Conservation (phyloP, 2,113 vertebrate genomes). For the Bubo bubo region DNA sequence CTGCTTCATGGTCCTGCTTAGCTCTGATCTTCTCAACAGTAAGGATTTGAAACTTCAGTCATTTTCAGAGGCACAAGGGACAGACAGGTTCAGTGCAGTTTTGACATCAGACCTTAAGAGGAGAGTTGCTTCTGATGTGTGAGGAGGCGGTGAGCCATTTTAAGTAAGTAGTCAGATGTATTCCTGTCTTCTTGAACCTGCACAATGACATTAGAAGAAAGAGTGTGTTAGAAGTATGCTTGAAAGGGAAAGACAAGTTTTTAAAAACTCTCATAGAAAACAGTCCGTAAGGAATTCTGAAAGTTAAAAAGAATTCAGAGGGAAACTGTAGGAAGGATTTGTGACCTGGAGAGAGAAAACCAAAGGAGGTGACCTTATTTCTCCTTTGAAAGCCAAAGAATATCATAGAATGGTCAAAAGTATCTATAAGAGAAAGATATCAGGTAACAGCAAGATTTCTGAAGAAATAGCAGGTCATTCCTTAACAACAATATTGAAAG, state of each 20-base stretch:
- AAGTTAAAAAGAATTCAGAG: neutral
- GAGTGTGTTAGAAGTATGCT: neutral
- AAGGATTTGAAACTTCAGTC: neutral
- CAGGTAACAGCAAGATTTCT: neutral
- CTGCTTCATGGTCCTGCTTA: neutral
- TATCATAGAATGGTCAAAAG: neutral
- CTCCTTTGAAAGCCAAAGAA: conserved; percentile 1
- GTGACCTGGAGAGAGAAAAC: neutral
- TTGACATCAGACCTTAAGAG: neutral
- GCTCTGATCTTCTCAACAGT: neutral
- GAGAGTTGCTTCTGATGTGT: neutral
- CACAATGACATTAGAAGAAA: neutral
- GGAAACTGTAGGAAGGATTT: neutral
- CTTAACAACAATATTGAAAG: neutral
- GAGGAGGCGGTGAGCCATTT: conserved; percentile 1
- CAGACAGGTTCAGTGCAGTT: neutral
- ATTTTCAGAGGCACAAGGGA: neutral
- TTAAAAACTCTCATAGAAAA: neutral
- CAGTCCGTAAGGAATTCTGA: neutral
- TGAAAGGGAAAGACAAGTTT: conserved; percentile 15
- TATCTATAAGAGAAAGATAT: neutral
- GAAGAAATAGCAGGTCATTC: neutral
- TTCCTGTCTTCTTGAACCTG: conserved; percentile 8
- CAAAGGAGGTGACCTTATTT: neutral
- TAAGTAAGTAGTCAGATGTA: conserved; percentile 4